Evolutionary conservation across 1,140 invertebrate genomes (phyloP).

Genomic region (Cardiocondyla obscurior): DNA sequence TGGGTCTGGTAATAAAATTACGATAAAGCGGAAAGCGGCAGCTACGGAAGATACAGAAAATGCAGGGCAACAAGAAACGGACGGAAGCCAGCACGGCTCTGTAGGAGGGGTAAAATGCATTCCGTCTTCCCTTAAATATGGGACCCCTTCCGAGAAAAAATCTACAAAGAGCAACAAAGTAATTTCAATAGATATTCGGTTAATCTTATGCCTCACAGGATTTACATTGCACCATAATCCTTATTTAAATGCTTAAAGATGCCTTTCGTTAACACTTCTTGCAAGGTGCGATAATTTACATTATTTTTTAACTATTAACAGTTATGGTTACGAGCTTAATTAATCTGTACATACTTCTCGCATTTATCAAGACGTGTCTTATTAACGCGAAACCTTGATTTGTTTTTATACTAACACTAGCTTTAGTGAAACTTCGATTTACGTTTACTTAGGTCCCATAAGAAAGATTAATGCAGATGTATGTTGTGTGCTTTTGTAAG

Average conservation of each 20-base stretch:
- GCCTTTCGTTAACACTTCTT: conserved; percentile 63
- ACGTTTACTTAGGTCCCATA: conserved; percentile 63
- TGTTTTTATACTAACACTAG: conserved; percentile 63
- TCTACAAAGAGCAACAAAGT: conserved; percentile 83
- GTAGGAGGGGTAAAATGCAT: conserved; percentile 82
- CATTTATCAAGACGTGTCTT: no score
- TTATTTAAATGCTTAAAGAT: conserved; percentile 63
- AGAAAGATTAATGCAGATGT: conserved; percentile 67
- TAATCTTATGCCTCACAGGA: conserved; percentile 62
- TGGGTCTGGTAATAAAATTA: conserved; percentile 91
- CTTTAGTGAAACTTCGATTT: conserved; percentile 49
- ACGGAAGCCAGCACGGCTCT: conserved; percentile 73
- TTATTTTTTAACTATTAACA: conserved; percentile 64
- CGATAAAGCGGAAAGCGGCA: conserved; percentile 90
- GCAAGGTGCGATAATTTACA: conserved; percentile 61
- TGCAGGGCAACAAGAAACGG: conserved; percentile 72
- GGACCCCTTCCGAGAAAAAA: conserved; percentile 79
- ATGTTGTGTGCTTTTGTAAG: neutral
- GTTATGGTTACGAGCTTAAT: conserved; percentile 12
- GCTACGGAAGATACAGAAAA: conserved; percentile 77
- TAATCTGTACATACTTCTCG: neutral
- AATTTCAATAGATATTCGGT: conserved; percentile 73
- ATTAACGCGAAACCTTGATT: no score
- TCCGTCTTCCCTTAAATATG: conserved; percentile 81
- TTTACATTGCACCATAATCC: conserved; percentile 57